phyloP scores from a whole-genome alignment of 2,888 invertebrate species.

The Cephus pygmeus region DNA sequence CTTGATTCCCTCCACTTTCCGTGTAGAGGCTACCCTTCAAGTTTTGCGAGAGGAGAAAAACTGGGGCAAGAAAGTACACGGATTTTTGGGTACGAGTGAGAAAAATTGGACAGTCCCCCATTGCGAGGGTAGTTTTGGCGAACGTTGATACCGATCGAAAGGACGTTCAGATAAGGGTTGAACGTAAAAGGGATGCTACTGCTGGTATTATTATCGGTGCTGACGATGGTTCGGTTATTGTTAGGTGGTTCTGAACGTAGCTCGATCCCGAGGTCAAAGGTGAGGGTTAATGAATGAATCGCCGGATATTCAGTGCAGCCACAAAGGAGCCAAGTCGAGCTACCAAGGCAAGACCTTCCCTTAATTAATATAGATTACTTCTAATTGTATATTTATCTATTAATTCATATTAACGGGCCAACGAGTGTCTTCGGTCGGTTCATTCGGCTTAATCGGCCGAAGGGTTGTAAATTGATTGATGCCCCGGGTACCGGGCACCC shows the following conservation, averaged over 20 bases:
- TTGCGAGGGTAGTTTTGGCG: conserved; percentile 14
- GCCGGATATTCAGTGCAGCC: conserved; percentile 63
- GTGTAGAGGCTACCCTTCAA: background rate
- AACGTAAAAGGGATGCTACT: background rate
- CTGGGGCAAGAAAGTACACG: background rate
- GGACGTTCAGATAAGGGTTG: conserved; percentile 25
- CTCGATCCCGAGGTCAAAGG: conserved; percentile 55
- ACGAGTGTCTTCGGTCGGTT: conserved; percentile 48
- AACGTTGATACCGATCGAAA: conserved; percentile 23
- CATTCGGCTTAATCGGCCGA: conserved; percentile 61
- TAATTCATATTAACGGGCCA: conserved; percentile 60
- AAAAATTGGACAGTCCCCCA: background rate
- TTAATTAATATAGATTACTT: conserved; percentile 66
- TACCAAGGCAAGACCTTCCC: conserved; percentile 47
- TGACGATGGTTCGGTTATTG: conserved; percentile 48
- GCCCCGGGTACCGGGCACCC: conserved; percentile 25
- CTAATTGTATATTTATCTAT: conserved; percentile 66
- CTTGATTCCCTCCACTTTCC: background rate
- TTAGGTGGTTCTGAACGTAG: conserved; percentile 42
- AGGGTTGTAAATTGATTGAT: conserved; percentile 63
- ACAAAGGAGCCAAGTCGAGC: conserved; percentile 57
- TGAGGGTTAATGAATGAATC: conserved; percentile 65
- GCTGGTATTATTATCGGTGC: conserved; percentile 36
- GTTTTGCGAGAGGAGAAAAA: background rate
- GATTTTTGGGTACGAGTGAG: background rate